phyloP scores from a whole-genome alignment of 2,888 invertebrate genomes.

The Ophraella communa region DNA sequence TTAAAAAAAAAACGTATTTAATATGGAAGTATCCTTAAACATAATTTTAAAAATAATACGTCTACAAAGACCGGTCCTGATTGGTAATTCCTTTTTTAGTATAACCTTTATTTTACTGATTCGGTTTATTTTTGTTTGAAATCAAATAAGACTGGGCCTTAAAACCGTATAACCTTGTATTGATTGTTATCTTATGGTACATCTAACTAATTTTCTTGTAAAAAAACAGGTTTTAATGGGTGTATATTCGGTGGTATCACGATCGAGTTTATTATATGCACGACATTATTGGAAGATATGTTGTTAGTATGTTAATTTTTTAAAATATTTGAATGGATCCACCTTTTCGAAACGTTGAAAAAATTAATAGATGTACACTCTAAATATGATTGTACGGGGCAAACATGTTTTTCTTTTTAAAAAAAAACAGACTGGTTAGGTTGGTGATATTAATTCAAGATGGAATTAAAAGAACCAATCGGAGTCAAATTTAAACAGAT shows the following conservation, averaged over 20 bases:
- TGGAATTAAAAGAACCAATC: too few species aligned
- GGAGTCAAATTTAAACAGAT: neutral
- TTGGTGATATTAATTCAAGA: too few species aligned
- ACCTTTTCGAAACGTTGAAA: neutral
- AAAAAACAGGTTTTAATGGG: constrained; percentile 24
- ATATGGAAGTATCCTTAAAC: neutral
- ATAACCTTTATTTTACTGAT: neutral
- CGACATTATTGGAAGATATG: constrained; percentile 20
- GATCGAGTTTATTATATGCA: constrained; percentile 14
- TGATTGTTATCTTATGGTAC: constrained; percentile 9
- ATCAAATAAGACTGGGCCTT: neutral
- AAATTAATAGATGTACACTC: neutral
- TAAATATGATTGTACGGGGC: neutral
- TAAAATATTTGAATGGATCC: constrained; percentile 11
- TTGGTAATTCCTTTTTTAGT: too few species aligned
- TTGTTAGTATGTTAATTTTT: constrained; percentile 22
- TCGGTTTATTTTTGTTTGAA: constrained; percentile 4
- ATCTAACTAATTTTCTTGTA: constrained; percentile 24
- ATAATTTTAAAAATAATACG: too few species aligned
- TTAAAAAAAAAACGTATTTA: constrained; percentile 1
- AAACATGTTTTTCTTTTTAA: too few species aligned
- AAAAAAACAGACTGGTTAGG: too few species aligned
- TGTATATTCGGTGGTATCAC: constrained; percentile 20
- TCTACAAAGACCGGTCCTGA: too few species aligned
- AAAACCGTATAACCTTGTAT: constrained; percentile 13